Base-by-base conservation (phyloP, 2,797 vertebrate genomes). In the Setipinna tenuifilis region DNA sequence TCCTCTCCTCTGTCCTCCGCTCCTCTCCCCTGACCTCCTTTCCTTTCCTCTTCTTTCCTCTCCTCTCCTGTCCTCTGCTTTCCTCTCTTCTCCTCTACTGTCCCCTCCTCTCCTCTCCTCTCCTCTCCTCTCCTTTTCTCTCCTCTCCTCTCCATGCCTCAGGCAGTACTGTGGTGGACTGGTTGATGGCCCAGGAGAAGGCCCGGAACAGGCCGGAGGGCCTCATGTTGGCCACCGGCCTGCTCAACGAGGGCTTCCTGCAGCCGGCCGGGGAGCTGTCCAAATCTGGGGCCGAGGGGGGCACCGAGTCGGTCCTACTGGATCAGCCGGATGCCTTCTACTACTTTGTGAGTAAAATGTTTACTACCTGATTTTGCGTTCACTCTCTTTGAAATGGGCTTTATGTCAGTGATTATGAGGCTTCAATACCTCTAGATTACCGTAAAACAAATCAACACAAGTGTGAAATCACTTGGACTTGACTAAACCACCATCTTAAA, bases 191-290 rank as follows among this genome's bases (percentile, higher is more conserved):
- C 6, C 96, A 93, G 84, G 94, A 91, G 10, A 96, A 95, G 5
- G 92, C 96, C 5, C 96, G 97, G 87, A 99, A 99, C 87, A 95
- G 96, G 58, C 90, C 94, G 0, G 98, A 99, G 89, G 98, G 96
- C 5, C 89, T 97, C 44, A 93, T 99, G 96, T 90, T 99, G 65
- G 95, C 97, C 16, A 95, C 97, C 0, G 97, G 97, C 0, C 95
- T 99, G 71, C 87, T 99, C 87, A 98, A 90, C 1, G 98, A 99
- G 89, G 98, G 98, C 3, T 98, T 97, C 88, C 93, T 99, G 1
- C 98, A 97, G 90, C 96, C 98, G 4, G 97, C 98, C 0, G 96
- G 96, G 1, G 97, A 98, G 0, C 62, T 95, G 0, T 97, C 98
- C 41, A 99, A 99, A 90, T 91, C 88, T 0, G 96, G 95, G 5